Percentiles rank a stretch among this genome's conserved stretches.
Conservation (phyloP, 2,113 vertebrate species). For the Apaloderma vittatum region DNA sequence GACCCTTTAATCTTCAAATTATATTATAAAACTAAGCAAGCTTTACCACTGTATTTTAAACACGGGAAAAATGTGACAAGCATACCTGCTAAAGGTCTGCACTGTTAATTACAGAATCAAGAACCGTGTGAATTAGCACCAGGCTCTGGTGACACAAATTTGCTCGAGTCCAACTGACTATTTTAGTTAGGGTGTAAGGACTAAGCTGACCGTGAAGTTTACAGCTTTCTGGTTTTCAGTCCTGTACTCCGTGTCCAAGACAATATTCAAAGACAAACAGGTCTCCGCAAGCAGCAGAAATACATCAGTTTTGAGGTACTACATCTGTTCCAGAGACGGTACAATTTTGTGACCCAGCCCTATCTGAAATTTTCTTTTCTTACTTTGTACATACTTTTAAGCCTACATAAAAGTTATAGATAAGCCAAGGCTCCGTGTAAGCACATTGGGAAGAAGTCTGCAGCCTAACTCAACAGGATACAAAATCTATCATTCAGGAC, state of each 20-base stretch:
- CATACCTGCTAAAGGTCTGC: background rate
- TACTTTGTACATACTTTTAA: background rate
- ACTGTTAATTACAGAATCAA: background rate
- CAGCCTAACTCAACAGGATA: background rate
- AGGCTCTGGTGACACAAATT: background rate
- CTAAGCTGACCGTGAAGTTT: background rate
- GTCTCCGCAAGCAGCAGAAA: background rate
- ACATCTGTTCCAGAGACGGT: background rate
- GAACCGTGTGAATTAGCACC: background rate
- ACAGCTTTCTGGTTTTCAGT: background rate
- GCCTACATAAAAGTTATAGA: background rate
- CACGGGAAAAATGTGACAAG: background rate
- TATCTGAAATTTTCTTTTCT: background rate
- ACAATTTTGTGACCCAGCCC: background rate
- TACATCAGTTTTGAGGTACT: background rate
- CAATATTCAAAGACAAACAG: fast-evolving
- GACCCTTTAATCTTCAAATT: background rate
- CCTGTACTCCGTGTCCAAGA: background rate
- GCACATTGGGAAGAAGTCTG: background rate
- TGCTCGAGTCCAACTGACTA: background rate
- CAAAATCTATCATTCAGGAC: constrained; percentile 60
- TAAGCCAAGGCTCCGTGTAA: background rate
- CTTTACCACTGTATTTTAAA: background rate
- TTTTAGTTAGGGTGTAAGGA: background rate
- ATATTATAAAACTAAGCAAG: background rate